Evolutionary conservation across 2,797 vertebrate species (phyloP).

Genomic region (Lophius americanus): DNA sequence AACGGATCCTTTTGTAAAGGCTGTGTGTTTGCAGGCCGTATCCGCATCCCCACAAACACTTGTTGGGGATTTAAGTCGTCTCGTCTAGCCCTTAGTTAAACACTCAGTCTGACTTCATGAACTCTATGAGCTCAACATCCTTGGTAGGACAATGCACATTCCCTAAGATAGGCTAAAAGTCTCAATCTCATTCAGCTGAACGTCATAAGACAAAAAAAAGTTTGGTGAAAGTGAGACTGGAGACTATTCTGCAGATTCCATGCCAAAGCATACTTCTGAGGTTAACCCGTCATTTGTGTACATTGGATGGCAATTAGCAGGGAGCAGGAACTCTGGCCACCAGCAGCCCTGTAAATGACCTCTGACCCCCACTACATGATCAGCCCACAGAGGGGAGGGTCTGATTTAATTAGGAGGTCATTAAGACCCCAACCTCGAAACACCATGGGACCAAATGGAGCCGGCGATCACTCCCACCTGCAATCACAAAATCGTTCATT

Average conservation of each 20-base stretch:
- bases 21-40: conserved; percentile 48
- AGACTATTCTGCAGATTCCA: background rate
- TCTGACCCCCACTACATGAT: conserved; percentile 81
- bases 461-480: conserved; percentile 60
- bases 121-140: conserved; percentile 39
- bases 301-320: conserved; percentile 67
- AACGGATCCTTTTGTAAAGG: conserved; percentile 9
- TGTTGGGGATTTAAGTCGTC: conserved; percentile 55
- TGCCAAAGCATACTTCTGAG: background rate
- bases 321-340: conserved; percentile 70
- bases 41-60: conserved; percentile 57
- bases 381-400: conserved; percentile 78
- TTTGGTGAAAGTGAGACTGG: background rate
- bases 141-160: conserved; percentile 39
- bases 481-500: conserved; percentile 24
- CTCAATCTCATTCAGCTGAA: background rate
- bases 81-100: conserved; percentile 66
- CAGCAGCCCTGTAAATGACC: conserved; percentile 79
- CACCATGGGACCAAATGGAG: conserved; percentile 66
- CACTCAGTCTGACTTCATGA: conserved; percentile 62
- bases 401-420: conserved; percentile 81
- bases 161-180: background rate
- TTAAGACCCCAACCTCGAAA: conserved; percentile 74
- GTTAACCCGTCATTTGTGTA: conserved; percentile 38
- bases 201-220: background rate